phyloP scores from a whole-genome alignment of 2,113 vertebrate species.

The Gymnobelideus leadbeateri region DNA sequence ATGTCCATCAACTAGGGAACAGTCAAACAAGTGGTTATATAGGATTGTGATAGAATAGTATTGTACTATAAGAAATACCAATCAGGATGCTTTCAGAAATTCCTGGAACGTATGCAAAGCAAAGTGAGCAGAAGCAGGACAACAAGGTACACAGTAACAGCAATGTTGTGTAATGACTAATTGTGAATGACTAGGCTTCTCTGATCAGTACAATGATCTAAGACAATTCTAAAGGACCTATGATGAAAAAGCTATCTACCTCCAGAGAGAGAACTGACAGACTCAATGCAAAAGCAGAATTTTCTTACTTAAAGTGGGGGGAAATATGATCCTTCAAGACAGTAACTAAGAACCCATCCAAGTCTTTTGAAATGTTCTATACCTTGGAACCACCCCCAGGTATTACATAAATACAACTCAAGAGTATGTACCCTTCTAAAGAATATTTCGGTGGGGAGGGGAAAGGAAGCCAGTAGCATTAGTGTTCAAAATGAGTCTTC shows the following conservation, averaged over 20 bases:
- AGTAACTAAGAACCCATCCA: no score
- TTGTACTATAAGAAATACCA: not conserved
- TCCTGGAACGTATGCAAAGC: not conserved
- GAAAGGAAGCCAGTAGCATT: not conserved
- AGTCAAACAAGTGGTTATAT: no score
- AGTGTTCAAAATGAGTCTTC: constrained; percentile 9
- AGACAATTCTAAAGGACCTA: not conserved
- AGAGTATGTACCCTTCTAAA: not conserved
- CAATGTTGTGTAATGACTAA: not conserved
- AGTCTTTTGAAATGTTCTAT: not conserved
- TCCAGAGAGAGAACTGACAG: not conserved
- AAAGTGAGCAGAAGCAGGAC: not conserved
- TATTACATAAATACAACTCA: not conserved
- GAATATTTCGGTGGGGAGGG: not conserved
- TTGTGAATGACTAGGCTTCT: not conserved
- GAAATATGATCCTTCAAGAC: no score
- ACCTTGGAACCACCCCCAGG: not conserved
- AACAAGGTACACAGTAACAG: not conserved
- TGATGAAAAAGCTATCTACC: not conserved
- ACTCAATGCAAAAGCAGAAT: not conserved
- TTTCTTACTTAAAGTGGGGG: no score
- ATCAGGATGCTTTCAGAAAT: not conserved
- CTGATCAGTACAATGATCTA: not conserved
- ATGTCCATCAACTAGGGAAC: not conserved
- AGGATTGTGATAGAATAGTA: not conserved